A percentile compares a stretch with the other conserved stretches of the same genome.
phyloP scores from a whole-genome alignment of 1,140 invertebrate genomes.

The Atta cephalotes region DNA sequence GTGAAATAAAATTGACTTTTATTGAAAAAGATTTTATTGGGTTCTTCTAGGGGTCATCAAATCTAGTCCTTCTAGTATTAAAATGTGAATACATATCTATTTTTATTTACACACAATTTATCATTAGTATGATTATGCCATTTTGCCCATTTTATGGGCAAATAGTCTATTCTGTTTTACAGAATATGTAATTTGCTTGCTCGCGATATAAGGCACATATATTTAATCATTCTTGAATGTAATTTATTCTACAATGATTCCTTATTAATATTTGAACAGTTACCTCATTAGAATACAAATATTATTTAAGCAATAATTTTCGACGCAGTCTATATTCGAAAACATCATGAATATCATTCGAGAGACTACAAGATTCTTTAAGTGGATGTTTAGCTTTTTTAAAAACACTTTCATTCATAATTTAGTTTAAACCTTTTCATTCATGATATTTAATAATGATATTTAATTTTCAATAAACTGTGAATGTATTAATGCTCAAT shows the following conservation, averaged over 20 bases:
- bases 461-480: not conserved
- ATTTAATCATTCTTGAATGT: not conserved
- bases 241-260: not conserved
- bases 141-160: slow-evolving; percentile 29
- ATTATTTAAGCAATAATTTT: slow-evolving; percentile 7
- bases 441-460: not conserved
- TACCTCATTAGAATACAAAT: slow-evolving; percentile 15
- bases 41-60: too few relatives aligned
- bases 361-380: not conserved
- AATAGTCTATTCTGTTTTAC: not conserved
- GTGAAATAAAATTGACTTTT: too few relatives aligned
- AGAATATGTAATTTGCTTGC: slow-evolving; percentile 13
- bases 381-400: not conserved
- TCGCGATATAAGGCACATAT: slow-evolving; percentile 31
- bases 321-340: not conserved
- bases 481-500: not conserved
- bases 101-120: slow-evolving; percentile 12
- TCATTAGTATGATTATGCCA: not conserved
- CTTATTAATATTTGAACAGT: slow-evolving; percentile 9
- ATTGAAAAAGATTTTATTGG: too few relatives aligned
- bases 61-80: not conserved
- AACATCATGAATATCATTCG: not conserved
- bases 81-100: not conserved
- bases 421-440: not conserved
- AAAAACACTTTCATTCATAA: not conserved